Evolutionary conservation across 2,113 vertebrate species (phyloP).

Genomic region (Sorex araneus): DNA sequence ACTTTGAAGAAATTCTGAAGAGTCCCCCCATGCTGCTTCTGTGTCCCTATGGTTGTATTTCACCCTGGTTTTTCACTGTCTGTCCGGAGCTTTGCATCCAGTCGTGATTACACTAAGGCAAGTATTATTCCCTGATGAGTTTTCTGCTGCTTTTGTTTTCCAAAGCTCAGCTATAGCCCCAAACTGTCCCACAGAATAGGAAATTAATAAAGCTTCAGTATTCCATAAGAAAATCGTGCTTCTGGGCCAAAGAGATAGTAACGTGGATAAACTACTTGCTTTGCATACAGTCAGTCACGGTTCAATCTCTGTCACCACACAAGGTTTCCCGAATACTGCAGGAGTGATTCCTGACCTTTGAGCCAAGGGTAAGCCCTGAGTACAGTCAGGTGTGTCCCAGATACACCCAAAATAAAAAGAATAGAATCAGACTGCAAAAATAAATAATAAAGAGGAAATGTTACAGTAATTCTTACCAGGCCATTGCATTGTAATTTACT

Average conservation of each 20-base stretch:
- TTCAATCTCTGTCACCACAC: too few relatives aligned
- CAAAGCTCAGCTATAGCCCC: background rate
- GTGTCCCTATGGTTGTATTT: background rate
- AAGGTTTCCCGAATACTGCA: too few relatives aligned
- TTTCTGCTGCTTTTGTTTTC: background rate
- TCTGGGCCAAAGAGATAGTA: too few relatives aligned
- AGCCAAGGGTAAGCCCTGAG: too few relatives aligned
- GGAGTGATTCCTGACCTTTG: too few relatives aligned
- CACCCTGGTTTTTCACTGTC: background rate
- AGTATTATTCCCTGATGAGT: background rate
- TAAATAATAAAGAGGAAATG: background rate
- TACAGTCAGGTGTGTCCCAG: too few relatives aligned
- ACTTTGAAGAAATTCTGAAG: background rate
- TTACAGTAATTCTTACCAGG: background rate
- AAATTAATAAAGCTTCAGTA: background rate
- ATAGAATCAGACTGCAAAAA: background rate
- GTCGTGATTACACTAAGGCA: fast-evolving
- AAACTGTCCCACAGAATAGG: background rate
- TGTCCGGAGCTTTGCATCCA: background rate
- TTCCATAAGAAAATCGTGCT: background rate
- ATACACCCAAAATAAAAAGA: too few relatives aligned
- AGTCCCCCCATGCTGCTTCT: background rate
- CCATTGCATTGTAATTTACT: background rate
- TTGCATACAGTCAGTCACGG: too few relatives aligned
- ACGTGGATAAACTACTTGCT: too few relatives aligned